phyloP scores from a whole-genome alignment of 2,888 invertebrate species.

The Epicampocera succincta region DNA sequence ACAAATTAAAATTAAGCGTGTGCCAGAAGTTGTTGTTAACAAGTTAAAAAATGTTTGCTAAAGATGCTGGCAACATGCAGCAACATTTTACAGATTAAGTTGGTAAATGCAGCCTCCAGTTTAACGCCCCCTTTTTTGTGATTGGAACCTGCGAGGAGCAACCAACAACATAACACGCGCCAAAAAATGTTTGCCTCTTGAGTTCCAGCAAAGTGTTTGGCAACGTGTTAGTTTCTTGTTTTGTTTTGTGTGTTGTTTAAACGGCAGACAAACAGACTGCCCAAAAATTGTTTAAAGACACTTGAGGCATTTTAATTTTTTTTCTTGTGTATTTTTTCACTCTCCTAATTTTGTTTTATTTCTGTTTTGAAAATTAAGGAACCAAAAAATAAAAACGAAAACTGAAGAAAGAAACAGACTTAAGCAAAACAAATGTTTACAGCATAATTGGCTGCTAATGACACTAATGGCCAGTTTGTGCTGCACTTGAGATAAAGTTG shows the following conservation, averaged over 20 bases:
- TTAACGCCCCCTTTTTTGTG: conserved; percentile 55
- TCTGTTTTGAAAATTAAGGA: conserved; percentile 46
- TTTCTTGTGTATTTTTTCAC: too few species aligned
- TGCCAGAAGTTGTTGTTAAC: too few species aligned
- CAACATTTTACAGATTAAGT: conserved; percentile 57
- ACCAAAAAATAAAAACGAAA: not conserved
- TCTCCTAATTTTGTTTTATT: conserved; percentile 59
- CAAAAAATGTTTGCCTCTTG: conserved; percentile 43
- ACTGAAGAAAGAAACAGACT: conserved; percentile 7
- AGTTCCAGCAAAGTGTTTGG: conserved; percentile 21
- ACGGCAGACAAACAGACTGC: conserved; percentile 67
- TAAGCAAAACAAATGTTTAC: conserved; percentile 67
- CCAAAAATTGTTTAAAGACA: conserved; percentile 40
- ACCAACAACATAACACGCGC: conserved; percentile 57
- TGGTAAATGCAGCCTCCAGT: conserved; percentile 56
- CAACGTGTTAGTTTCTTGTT: conserved; percentile 57
- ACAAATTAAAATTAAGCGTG: too few species aligned
- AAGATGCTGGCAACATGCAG: not conserved
- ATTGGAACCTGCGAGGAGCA: conserved; percentile 7
- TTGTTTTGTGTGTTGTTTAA: conserved; percentile 58
- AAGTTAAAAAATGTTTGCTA: not conserved
- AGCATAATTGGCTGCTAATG: conserved; percentile 80
- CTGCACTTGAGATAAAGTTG: conserved; percentile 41
- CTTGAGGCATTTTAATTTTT: conserved; percentile 58
- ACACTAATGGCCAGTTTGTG: conserved; percentile 74